Percentiles rank a stretch among this genome's conserved stretches.
These are phyloP conservation scores for Anoura caudifer DNA, from an alignment of 2,113 vertebrate species.

Conservation along the genomic window DNA sequence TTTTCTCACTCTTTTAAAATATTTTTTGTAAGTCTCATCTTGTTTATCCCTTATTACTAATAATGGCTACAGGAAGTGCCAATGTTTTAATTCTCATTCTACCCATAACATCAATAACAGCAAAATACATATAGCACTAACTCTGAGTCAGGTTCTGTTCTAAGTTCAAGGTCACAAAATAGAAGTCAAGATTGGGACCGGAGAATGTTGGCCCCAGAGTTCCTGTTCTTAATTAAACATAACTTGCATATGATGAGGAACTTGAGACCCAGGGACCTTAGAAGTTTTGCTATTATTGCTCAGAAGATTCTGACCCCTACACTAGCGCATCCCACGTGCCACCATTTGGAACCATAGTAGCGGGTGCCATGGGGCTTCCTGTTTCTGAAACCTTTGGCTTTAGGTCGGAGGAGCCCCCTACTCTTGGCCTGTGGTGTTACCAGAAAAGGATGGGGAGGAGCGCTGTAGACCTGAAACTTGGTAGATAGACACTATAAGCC, in stretches of 20 bases:
- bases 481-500: background rate
- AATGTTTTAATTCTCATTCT: conserved; percentile 18
- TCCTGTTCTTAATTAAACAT: background rate
- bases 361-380: background rate
- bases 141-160: background rate
- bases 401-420: background rate
- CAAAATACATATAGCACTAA: background rate
- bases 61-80: background rate
- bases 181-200: background rate
- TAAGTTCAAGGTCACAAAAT: background rate
- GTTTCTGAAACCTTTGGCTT: background rate
- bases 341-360: background rate
- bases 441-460: background rate
- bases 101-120: background rate
- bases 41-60: background rate
- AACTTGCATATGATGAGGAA: background rate
- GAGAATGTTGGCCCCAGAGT: background rate
- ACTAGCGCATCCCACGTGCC: accelerated
- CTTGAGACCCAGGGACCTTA: background rate
- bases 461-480: background rate
- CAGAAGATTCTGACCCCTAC: background rate
- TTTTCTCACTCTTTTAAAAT: background rate
- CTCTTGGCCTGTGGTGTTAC: background rate
- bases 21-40: background rate
- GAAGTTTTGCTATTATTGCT: background rate